phyloP scores from a whole-genome alignment of 2,113 vertebrate genomes.

The Orientallactaga bullata region DNA sequence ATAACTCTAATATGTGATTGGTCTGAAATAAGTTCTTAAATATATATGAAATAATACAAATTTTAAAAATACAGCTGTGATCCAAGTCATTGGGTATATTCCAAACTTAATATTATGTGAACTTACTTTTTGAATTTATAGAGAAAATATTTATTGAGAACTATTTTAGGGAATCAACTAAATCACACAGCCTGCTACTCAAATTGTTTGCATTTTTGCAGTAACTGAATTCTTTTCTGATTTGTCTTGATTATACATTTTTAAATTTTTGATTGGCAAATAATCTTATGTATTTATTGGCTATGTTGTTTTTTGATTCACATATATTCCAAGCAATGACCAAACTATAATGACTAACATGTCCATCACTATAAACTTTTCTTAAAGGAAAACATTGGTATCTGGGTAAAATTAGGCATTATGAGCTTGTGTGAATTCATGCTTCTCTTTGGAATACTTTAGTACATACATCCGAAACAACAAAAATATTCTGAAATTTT shows the following conservation, averaged over 20 bases:
- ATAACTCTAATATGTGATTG: neutral
- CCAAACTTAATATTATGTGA: neutral
- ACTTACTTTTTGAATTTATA: conserved; percentile 16
- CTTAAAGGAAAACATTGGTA: neutral
- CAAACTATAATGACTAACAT: neutral
- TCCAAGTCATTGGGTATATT: neutral
- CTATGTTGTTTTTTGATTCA: neutral
- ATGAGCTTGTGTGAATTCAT: conserved; percentile 24
- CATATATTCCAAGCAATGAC: neutral
- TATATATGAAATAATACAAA: neutral
- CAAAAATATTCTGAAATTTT: neutral
- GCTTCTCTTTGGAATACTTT: conserved; percentile 11
- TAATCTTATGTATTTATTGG: neutral
- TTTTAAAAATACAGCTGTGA: neutral
- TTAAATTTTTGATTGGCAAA: neutral
- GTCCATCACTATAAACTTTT: neutral
- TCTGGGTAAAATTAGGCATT: neutral
- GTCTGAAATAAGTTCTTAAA: neutral
- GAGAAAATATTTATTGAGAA: neutral
- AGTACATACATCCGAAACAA: neutral
- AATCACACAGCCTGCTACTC: neutral
- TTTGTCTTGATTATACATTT: neutral
- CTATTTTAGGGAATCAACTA: neutral
- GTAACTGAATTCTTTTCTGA: conserved; percentile 2
- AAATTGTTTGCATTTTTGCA: neutral